Evolutionary conservation across 2,888 invertebrate species (phyloP), one percentile per base, ranked within the genome.

Genomic region (Eupeodes luniger): DNA sequence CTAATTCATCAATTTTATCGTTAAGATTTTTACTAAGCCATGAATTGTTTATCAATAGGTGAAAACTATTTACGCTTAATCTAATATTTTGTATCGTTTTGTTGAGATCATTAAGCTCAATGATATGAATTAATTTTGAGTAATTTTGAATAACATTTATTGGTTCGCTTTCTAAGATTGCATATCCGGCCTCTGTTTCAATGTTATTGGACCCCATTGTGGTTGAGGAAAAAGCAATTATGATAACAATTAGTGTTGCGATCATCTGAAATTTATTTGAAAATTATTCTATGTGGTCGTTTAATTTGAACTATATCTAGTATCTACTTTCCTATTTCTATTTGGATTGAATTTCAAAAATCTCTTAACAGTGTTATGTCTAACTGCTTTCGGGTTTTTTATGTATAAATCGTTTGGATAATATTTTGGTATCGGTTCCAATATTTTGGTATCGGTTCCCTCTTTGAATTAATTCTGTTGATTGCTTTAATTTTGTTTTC

Each of bases 121-220:
- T 77, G 11, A 81, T 14, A 59, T 85, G 66, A 10, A 85, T 76
- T 53, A 81, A 53, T 72, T 81, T 81, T 61, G 67, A 76, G 51
- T 74, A 81, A 49, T 74, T 74, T 34, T 36, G 34, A 19, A 19
- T 19, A 19, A 19, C 19, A 19, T 19, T 19, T 19, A 19, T 19
- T 19, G 19, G 19, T 19, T 19, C 19, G 19, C 19, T 19, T 19
- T 19, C 19, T 19, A 34, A 74, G 9, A 75, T n/a, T 36, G n/a
- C 36, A 51, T 49, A 72, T 72, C 72, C 47, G 9, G 69, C 40
- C 53, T 53, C 47, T 47, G 47, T 47, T 47, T 47, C 47, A 47
- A 47, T 47, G 4, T 47, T 10, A 47, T 47, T 47, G 47, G 10
- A 47, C 47, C 47, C 47, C 47, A 47, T 47, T 47, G 47, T 47